Base-by-base conservation (phyloP, 2,888 invertebrate genomes). In the Glaucopsyche alexis region DNA sequence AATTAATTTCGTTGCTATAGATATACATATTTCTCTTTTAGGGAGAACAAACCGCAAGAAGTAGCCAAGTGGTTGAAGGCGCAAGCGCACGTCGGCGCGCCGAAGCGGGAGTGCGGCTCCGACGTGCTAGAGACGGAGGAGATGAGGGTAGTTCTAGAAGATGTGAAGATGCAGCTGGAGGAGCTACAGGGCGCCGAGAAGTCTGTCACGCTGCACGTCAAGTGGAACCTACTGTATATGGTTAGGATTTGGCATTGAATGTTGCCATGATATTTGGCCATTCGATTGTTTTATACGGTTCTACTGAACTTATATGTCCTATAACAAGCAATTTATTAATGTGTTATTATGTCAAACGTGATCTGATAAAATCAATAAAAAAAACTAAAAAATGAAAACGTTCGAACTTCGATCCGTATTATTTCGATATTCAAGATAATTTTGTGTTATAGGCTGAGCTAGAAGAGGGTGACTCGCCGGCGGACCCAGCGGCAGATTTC, bases 151-250 rank as follows among this genome's bases (percentile, higher is more conserved):
- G 78, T 95, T 0, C 83, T 90, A 0, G 78, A 79, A 0, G 78
- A 84, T 0, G 77, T 94, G 14, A 87, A 90, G 60, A 49, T 80
- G 0, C 94, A 94, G 80, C 78, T 91, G 40, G 69, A 71, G 0
- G 75, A 79, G 0, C 77, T 88, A 0, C 76, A 78, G 45, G 74
- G 71, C 0, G 76, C 81, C 7, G 86, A 85, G 77, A 95, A 94
- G 81, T 93, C 89, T 64, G 93, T 95, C 64, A 94, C 94, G 38
- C 93, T 98, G 88, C 96, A 96, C 84, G 96, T 98, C 64, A 97
- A 97, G 82, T 97, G 98, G 75, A 95, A 95, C 82, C 89, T 97
- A 52, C 85, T 98, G 0, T 96, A 94, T 83, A 95, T 95, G 94
- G 96, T 96, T 42, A 42, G 42, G 42, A 42, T 42, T 42, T 42